Evolutionary conservation across 2,797 vertebrate species (phyloP), one percentile per base, ranked within the genome.

Genomic region (Macropodus opercularis): DNA sequence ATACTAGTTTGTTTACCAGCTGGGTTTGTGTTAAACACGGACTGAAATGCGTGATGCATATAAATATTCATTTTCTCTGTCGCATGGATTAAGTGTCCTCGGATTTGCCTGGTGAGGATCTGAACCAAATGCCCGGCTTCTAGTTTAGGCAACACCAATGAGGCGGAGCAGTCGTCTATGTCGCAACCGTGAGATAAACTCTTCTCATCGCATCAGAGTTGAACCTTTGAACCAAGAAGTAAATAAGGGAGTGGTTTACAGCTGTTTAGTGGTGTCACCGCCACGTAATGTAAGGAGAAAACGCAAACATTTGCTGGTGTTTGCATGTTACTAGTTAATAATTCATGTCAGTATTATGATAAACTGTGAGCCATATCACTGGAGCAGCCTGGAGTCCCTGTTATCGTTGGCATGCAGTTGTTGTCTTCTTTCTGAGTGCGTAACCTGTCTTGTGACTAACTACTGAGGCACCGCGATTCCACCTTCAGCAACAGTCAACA

Each of bases 401-500:
- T 59, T 64, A 65, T 80, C 67, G 59, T 43, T 50, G 44, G 21
- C 39, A 4, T 39, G 29, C 79, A 53, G 40, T 44, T 24, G 18
- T 58, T 34, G 38, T 50, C 18, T 44, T 63, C 8, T 52, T 35
- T 44, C 17, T 59, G 52, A 72, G 51, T 74, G 49, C 40, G 27
- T 46, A 66, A 64, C 48, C 46, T 52, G 65, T 73, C 80, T 73
- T 80, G 78, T 84, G 84, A 83, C 53, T 35, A 11, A 47, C 60
- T 35, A 8, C 44, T 46, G 63, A 70, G 66, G 65, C 61, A 34
- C 29, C 41, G 14, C 34, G 52, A 61, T 40, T 13, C 29, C 19
- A 73, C 63, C 72, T 72, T 79, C 56, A 64, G 68, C 69, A 12
- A 77, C 64, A 80, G 78, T 86, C 69, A 64, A 60, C 69, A 49